phyloP scores from a whole-genome alignment of 2,888 invertebrate species.

The Dasypogon diadema region DNA sequence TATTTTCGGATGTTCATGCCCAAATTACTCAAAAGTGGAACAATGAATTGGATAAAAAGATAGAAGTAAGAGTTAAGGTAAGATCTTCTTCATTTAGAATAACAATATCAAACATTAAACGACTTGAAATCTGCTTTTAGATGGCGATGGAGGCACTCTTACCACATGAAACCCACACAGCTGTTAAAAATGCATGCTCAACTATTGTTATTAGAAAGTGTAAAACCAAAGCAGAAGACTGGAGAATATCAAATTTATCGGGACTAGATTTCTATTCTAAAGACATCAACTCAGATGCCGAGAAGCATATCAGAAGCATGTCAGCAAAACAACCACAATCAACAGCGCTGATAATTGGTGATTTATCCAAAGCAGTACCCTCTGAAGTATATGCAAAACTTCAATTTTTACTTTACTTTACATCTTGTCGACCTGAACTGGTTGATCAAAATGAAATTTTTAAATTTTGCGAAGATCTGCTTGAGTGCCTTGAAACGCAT shows the following conservation, averaged over 20 bases:
- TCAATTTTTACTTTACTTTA: constrained; percentile 64
- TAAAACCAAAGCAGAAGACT: constrained; percentile 70
- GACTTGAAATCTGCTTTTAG: constrained; percentile 58
- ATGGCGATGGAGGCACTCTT: constrained; percentile 69
- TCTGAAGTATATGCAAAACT: constrained; percentile 63
- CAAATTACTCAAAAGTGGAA: constrained; percentile 61
- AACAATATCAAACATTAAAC: background rate
- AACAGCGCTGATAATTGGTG: background rate
- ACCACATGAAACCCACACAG: constrained; percentile 70
- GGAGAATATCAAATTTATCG: constrained; percentile 71
- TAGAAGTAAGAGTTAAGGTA: constrained; percentile 62
- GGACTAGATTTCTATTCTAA: constrained; percentile 64
- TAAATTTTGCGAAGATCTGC: constrained; percentile 58
- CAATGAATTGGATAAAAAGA: constrained; percentile 60
- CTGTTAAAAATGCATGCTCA: constrained; percentile 70
- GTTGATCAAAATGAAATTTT: constrained; percentile 59
- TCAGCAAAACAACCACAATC: constrained; percentile 54
- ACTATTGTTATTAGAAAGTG: constrained; percentile 70
- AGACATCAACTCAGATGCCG: constrained; percentile 63
- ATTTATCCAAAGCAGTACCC: constrained; percentile 57
- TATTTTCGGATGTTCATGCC: constrained; percentile 60
- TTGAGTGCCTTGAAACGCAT: constrained; percentile 58
- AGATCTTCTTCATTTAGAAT: background rate
- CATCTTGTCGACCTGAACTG: constrained; percentile 61
- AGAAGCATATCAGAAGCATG: constrained; percentile 58